Conservation (phyloP, 2,888 invertebrate species). For the Calameuta filiformis region DNA sequence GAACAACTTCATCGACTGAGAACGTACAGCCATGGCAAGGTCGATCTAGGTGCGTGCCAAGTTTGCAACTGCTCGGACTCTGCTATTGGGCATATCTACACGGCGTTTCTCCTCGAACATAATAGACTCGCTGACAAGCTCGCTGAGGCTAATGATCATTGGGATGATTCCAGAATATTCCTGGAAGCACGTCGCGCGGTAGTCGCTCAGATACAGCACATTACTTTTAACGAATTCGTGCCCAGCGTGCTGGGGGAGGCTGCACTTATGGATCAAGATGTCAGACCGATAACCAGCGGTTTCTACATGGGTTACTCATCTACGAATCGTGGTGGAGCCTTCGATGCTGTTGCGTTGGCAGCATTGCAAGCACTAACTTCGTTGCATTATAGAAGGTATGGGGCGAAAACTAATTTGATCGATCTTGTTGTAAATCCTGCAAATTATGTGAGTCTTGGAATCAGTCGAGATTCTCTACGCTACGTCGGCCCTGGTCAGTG, state of each 20-base stretch:
- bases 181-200: constrained; percentile 80
- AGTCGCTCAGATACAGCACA: constrained; percentile 84
- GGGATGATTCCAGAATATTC: constrained; percentile 83
- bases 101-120: constrained; percentile 80
- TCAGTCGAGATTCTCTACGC: constrained; percentile 53
- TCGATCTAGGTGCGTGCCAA: constrained; percentile 75
- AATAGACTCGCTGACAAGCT: constrained; percentile 81
- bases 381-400: constrained; percentile 77
- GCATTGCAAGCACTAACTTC: constrained; percentile 80
- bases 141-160: constrained; percentile 78
- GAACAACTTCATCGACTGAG: constrained; percentile 77
- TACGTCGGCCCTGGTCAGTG: constrained; percentile 65
- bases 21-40: constrained; percentile 78
- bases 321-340: constrained; percentile 80
- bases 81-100: constrained; percentile 79
- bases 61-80: constrained; percentile 71
- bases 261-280: constrained; percentile 72
- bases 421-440: constrained; percentile 75
- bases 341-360: constrained; percentile 81
- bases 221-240: constrained; percentile 85
- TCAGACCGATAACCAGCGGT: constrained; percentile 75
- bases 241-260: constrained; percentile 81
- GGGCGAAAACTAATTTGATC: constrained; percentile 68
- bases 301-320: constrained; percentile 86
- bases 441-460: constrained; percentile 71